Evolutionary conservation across 30 jellyfish, hydroid and myxozoan species (phyloP), one percentile per base, ranked within the genome.

Genomic region (Turritopsis dohrnii): DNA sequence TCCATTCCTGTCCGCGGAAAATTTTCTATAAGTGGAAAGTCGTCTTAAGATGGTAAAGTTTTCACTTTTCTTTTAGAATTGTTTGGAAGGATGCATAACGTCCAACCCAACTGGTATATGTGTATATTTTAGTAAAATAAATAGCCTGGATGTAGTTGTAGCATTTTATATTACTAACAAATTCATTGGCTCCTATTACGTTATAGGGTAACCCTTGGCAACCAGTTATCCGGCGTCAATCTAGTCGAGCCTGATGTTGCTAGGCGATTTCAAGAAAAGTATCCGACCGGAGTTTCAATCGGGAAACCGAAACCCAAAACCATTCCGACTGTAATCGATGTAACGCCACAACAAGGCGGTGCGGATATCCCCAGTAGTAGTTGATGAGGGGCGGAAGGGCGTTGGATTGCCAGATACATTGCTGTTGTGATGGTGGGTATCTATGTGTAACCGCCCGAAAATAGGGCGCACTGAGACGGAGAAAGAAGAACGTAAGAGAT

Each of bases 101-200:
- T 90, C 22, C 99, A 95, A 83, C 99, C 99, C 9, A 95, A 95
- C 79, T 95, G 99, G 99, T 88, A 71, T 85, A 96, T 84, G 60
- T 41, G 60, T 41, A n/a, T n/a, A n/a, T 41, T 5, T 41, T 41
- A 41, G 60, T 41, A 41, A 41, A 41, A 41, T 41, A 13, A 79
- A 31, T 74, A n/a, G 0, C 3, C 77, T 21, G 18, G 21, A 74
- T 21, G 53, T 24, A 53, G 17, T 41, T 27, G 72, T 18, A 60
- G n/a, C 18, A 18, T 60, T 60, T 60, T 18, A 60, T 60, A 60
- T 18, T 18, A 60, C n/a, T 18, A 18, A 60, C 73, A 18, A 60
- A 18, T 18, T 17, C 54, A 72, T 72, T 23, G 26, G 41, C n/a
- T 86, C 54, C 9, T 79, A 17, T 29, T 54, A 1, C 7, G 29